These are phyloP conservation scores for Pachyramphus minor DNA, from an alignment of 2,113 vertebrate species.

Conservation along the genomic window DNA sequence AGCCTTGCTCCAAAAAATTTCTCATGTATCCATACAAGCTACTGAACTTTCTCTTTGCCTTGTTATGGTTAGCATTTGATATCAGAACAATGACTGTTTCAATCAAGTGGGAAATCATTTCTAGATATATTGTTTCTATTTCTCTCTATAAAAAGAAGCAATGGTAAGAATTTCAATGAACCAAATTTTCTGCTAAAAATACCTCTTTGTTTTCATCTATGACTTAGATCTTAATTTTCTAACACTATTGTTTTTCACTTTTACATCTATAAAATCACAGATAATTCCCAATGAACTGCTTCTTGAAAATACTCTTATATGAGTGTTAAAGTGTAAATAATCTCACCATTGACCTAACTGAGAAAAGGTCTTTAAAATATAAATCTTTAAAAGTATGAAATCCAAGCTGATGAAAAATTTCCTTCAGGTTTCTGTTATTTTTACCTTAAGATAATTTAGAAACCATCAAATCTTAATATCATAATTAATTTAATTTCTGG, in stretches of 20 bases:
- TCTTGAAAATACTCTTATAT: not conserved
- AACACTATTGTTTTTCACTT: not conserved
- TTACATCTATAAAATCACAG: not conserved
- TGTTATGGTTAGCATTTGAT: not conserved
- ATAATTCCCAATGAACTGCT: not conserved
- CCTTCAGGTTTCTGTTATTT: not conserved
- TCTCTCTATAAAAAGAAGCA: not conserved
- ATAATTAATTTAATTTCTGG: not conserved
- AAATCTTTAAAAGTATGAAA: not conserved
- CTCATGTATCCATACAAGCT: not conserved
- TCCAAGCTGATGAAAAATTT: not conserved
- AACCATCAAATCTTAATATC: not conserved
- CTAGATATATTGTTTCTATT: not conserved
- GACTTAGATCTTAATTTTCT: not conserved
- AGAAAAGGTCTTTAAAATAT: constrained; percentile 12
- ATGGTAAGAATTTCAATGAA: not conserved
- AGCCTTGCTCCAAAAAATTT: not conserved
- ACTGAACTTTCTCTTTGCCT: not conserved
- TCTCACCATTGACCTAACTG: not conserved
- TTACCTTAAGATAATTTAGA: not conserved
- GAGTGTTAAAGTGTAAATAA: not conserved
- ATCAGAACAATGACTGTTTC: not conserved
- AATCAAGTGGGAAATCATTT: not conserved
- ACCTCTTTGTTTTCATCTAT: not conserved
- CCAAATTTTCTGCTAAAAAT: not conserved